Conservation (phyloP, 2,797 vertebrate genomes). For the Megaceryle alcyon region DNA sequence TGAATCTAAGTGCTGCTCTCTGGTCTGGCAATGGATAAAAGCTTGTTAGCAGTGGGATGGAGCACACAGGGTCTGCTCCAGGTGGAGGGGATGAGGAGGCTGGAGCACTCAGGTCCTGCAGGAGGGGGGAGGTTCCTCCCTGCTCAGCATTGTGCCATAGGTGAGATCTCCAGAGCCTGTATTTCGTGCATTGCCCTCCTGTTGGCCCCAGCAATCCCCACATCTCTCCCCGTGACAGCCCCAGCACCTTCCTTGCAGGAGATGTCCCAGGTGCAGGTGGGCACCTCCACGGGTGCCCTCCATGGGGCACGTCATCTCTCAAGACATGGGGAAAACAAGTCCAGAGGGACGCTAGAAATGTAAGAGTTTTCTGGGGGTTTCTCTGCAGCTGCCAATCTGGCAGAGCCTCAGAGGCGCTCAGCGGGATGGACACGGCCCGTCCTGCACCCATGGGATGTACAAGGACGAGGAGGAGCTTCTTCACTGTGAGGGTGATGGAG, state of each 20-base stretch:
- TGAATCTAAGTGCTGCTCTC: not conserved
- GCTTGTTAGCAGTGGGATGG: not conserved
- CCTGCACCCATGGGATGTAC: not conserved
- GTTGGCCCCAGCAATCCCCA: rapidly evolving
- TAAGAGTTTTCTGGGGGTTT: not conserved
- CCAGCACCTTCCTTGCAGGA: not conserved
- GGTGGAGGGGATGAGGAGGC: not conserved
- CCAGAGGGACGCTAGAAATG: not conserved
- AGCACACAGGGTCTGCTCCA: not conserved
- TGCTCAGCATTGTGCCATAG: rapidly evolving
- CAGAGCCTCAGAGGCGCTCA: not conserved
- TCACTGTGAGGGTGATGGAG: too few species aligned
- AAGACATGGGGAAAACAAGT: not conserved
- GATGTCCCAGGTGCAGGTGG: not conserved
- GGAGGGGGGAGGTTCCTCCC: not conserved
- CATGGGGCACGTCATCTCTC: rapidly evolving
- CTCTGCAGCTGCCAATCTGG: not conserved
- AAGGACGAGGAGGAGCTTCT: not conserved
- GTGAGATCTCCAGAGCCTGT: rapidly evolving
- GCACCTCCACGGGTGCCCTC: not conserved
- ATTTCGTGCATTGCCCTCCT: rapidly evolving
- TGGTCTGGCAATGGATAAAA: not conserved
- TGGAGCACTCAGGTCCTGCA: not conserved
- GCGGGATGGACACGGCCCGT: rapidly evolving
- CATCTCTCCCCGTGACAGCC: not conserved